Conservation (phyloP, 2,888 invertebrate genomes). For the Eupithecia inturbata region DNA sequence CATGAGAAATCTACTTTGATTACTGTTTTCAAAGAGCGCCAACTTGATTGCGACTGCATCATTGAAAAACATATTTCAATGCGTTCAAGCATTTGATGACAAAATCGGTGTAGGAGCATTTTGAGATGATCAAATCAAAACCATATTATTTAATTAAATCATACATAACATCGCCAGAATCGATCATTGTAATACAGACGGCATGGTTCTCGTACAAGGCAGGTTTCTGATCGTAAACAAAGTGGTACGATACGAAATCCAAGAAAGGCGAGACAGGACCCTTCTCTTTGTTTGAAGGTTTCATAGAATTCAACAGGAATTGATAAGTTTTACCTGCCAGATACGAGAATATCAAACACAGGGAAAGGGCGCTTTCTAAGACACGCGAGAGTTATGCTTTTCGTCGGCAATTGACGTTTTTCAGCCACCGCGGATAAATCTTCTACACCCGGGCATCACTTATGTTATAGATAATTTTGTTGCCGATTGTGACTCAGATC, state of each 20-base stretch:
- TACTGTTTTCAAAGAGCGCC: background rate
- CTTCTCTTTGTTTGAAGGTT: background rate
- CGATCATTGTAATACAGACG: constrained; percentile 31
- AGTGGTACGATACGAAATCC: background rate
- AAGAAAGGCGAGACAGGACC: background rate
- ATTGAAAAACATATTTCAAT: constrained; percentile 23
- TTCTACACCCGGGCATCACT: background rate
- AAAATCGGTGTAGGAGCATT: constrained; percentile 24
- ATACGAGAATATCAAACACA: constrained; percentile 12
- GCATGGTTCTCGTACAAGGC: constrained; percentile 7
- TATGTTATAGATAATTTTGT: background rate
- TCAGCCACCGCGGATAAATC: background rate
- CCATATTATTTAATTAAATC: background rate
- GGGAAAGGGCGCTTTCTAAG: background rate
- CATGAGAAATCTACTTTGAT: constrained; percentile 14
- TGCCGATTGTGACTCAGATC: background rate
- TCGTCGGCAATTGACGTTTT: background rate
- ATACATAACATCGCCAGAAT: constrained; percentile 23
- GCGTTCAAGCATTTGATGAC: constrained; percentile 11
- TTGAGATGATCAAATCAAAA: constrained; percentile 14
- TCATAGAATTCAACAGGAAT: background rate
- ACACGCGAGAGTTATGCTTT: background rate
- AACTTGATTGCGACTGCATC: constrained; percentile 22
- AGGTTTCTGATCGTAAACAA: background rate
- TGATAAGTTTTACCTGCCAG: background rate